A percentile compares a stretch with the other conserved stretches of the same genome.
Conservation (phyloP, 2,888 invertebrate genomes). For the Brassicogethes aeneus region DNA sequence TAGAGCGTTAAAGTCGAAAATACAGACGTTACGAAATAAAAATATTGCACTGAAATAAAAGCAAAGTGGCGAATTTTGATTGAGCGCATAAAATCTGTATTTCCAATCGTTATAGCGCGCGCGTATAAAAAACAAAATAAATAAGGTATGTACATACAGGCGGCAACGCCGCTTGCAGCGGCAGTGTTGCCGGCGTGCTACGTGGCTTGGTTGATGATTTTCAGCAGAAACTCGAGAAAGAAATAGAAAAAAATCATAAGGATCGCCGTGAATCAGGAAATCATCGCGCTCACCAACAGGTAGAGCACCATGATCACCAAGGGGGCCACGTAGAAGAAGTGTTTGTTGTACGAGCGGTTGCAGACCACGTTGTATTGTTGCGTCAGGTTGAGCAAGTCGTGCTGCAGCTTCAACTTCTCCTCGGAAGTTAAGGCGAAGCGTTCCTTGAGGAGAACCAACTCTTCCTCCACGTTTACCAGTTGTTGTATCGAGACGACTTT, state of each 20-base stretch:
- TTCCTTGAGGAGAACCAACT: constrained; percentile 64
- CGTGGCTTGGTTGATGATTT: constrained; percentile 35
- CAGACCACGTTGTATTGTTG: constrained; percentile 50
- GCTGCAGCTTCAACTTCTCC: constrained; percentile 52
- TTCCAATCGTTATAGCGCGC: too few relatives aligned
- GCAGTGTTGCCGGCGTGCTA: too few relatives aligned
- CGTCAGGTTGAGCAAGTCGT: constrained; percentile 51
- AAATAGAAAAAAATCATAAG: constrained; percentile 38
- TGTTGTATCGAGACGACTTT: constrained; percentile 37
- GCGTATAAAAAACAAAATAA: too few relatives aligned
- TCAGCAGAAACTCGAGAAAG: constrained; percentile 35
- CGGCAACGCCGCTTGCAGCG: too few relatives aligned
- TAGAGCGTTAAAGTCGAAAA: too few relatives aligned
- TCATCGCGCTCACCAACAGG: constrained; percentile 50
- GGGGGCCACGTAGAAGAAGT: constrained; percentile 50
- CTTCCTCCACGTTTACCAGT: constrained; percentile 59
- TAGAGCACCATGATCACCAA: constrained; percentile 50
- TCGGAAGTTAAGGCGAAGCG: constrained; percentile 57
- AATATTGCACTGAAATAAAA: too few relatives aligned
- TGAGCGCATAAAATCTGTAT: too few relatives aligned
- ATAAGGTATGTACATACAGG: too few relatives aligned
- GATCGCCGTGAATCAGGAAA: constrained; percentile 55
- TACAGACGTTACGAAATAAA: too few relatives aligned
- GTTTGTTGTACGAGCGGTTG: constrained; percentile 51
- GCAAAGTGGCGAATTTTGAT: too few relatives aligned